phyloP scores from a whole-genome alignment of 2,113 vertebrate genomes.

The Leptocoma aspasia region DNA sequence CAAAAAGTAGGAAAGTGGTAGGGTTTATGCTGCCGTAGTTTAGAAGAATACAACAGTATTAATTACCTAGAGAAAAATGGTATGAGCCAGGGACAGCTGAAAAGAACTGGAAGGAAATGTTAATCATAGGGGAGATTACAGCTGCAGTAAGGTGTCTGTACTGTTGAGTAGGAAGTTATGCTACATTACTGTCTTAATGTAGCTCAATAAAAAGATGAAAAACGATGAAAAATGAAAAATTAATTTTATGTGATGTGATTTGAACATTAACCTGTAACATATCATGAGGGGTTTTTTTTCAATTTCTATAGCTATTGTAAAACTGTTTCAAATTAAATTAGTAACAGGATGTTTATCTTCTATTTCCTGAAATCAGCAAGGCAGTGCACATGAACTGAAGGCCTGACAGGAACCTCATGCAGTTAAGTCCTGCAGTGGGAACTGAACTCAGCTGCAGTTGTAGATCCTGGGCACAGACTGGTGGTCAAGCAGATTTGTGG shows the following conservation, averaged over 20 bases:
- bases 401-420: rapidly evolving
- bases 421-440: neutral
- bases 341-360: neutral
- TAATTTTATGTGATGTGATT: neutral
- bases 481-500: rapidly evolving
- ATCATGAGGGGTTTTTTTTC: neutral
- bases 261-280: neutral
- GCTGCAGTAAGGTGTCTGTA: neutral
- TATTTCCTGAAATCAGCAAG: neutral
- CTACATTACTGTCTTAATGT: neutral
- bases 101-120: neutral
- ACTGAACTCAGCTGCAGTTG: too few species aligned
- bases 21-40: neutral
- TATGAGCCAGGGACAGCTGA: neutral
- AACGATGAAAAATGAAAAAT: neutral
- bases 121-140: neutral
- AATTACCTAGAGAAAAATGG: neutral
- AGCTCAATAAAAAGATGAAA: neutral
- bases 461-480: neutral
- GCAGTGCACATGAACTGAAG: neutral
- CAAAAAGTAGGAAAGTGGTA: neutral
- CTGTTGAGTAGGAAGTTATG: neutral
- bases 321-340: neutral
- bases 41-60: neutral
- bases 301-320: neutral